Conservation (phyloP, 2,113 vertebrate genomes). For the Dermatemys mawii region DNA sequence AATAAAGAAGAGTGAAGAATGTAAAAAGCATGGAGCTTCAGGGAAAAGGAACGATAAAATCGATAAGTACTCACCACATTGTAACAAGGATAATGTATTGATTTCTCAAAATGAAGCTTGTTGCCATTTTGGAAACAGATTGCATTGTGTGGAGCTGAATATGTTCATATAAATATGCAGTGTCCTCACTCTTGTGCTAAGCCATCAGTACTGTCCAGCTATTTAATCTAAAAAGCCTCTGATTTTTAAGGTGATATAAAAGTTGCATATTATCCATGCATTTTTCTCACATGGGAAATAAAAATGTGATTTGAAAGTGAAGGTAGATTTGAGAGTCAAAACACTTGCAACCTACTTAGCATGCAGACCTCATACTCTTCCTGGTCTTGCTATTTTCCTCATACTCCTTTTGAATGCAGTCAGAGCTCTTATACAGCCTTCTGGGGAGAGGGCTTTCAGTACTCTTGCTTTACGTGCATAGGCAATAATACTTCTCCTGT, state of each 20-base stretch:
- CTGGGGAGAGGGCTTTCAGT: neutral
- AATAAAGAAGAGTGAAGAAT: slow-evolving; percentile 27
- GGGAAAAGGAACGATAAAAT: slow-evolving; percentile 32
- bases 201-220: neutral
- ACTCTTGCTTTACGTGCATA: neutral
- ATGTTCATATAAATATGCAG: neutral
- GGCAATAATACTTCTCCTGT: neutral
- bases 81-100: slow-evolving; percentile 23
- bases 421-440: neutral
- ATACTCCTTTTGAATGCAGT: neutral
- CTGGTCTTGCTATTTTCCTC: neutral
- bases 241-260: neutral
- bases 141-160: neutral
- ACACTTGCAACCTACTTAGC: neutral
- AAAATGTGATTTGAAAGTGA: neutral
- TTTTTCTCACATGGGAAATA: neutral
- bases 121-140: slow-evolving; percentile 21
- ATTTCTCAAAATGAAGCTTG: slow-evolving; percentile 25
- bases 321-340: neutral
- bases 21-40: neutral
- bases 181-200: neutral
- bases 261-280: neutral
- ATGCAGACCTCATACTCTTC: neutral
- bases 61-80: neutral
- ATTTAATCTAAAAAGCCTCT: neutral